Base-by-base conservation (phyloP, 2,888 invertebrate genomes). In the Microctonus hyperodae region DNA sequence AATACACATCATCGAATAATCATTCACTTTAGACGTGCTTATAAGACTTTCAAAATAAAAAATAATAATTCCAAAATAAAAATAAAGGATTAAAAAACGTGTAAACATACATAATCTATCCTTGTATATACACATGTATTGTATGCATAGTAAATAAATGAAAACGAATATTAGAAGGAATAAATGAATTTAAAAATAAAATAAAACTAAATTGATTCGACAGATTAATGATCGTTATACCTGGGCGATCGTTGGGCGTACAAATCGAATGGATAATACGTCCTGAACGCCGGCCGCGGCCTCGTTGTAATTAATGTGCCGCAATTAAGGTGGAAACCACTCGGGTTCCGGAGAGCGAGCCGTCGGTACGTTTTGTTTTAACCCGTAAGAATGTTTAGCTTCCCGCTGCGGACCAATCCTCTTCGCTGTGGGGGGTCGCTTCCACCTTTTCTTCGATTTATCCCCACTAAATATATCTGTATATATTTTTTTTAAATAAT, bases 361-460 rank as follows among this genome's bases (percentile, higher is more conserved):
- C 76, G 78, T 78, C 77, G 79, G 78, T 75, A 69, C 75, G 79
- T 83, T 82, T 83, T 83, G 81, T 82, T 81, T 80, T 76, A 78
- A 76, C 75, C 74, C 77, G 75, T 75, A 73, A 72, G 74, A 75
- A 82, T 82, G 81, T 82, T 83, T 83, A 82, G 81, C 81, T 78
- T 77, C 83, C 82, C 79, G 82, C 83, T 82, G 83, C 81, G 80
- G 78, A 58, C 37, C 82, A 83, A 83, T 83, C 79, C 79, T 77
- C 74, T 78, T 76, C 82, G 33, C 80, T 67, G 65, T 77, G 78
- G 83, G 83, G 79, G 80, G 81, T 77, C 79, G 73, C 75, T 76
- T 76, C 76, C 74, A 71, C 72, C 70, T 69, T 40, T 59, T 60
- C 50, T 67, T 51, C 63, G 23, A 65, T 28, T 63, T 64, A 40